These are phyloP conservation scores for Danaus melanippus DNA, from an alignment of 1,140 invertebrate genomes.

Conservation along the genomic window DNA sequence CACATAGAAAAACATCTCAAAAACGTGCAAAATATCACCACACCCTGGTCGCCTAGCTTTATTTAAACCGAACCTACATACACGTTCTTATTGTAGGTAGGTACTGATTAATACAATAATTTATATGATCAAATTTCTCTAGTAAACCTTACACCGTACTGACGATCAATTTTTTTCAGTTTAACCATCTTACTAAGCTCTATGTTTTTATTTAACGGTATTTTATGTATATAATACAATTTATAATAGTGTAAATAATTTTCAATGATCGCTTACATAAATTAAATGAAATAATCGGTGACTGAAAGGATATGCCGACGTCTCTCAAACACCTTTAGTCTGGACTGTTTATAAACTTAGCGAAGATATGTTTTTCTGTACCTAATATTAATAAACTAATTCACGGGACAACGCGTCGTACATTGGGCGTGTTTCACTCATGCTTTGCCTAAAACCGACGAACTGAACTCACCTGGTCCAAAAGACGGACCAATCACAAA, in stretches of 20 bases:
- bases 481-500: slow-evolving; percentile 21
- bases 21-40: slow-evolving; percentile 72
- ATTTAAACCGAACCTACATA: slow-evolving; percentile 66
- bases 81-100: slow-evolving; percentile 50
- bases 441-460: slow-evolving; percentile 59
- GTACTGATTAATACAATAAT: slow-evolving; percentile 52
- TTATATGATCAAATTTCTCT: slow-evolving; percentile 56
- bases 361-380: too few relatives aligned
- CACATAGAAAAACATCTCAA: slow-evolving; percentile 67
- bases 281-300: slow-evolving; percentile 25
- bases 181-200: slow-evolving; percentile 69
- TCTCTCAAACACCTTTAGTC: background rate
- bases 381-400: slow-evolving; percentile 1
- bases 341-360: too few relatives aligned
- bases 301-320: slow-evolving; percentile 37
- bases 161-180: slow-evolving; percentile 56
- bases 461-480: slow-evolving; percentile 32
- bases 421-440: slow-evolving; percentile 46
- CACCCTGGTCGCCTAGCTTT: slow-evolving; percentile 71
- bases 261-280: slow-evolving; percentile 39
- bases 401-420: slow-evolving; percentile 30
- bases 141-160: slow-evolving; percentile 58
- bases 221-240: slow-evolving; percentile 67
- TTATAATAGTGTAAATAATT: slow-evolving; percentile 68
- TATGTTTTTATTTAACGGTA: slow-evolving; percentile 61